Conservation (phyloP, 2,888 invertebrate genomes). For the Drosophila monieri region DNA sequence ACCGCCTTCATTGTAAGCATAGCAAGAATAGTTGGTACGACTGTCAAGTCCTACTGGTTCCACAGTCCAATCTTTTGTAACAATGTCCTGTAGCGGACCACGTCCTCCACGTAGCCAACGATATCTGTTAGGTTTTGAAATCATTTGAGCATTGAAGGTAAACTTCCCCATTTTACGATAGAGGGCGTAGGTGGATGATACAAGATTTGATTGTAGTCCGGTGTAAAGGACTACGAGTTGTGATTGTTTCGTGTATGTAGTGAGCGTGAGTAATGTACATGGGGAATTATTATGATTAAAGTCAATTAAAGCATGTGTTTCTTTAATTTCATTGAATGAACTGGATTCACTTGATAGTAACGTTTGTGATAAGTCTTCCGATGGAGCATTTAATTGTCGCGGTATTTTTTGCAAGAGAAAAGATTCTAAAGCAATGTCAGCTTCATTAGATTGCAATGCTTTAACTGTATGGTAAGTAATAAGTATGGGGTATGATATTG, state of each 20-base stretch:
- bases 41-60: slow-evolving; percentile 93
- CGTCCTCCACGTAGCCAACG: slow-evolving; percentile 93
- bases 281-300: slow-evolving; percentile 80
- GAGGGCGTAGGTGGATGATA: slow-evolving; percentile 46
- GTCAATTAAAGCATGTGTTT: slow-evolving; percentile 82
- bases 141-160: slow-evolving; percentile 79
- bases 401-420: slow-evolving; percentile 72
- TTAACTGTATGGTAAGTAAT: slow-evolving; percentile 79
- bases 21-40: slow-evolving; percentile 94
- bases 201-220: slow-evolving; percentile 51
- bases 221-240: slow-evolving; percentile 81
- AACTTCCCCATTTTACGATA: slow-evolving; percentile 82
- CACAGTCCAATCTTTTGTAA: slow-evolving; percentile 90
- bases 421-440: slow-evolving; percentile 80
- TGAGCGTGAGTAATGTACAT: slow-evolving; percentile 81
- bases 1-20: slow-evolving; percentile 93
- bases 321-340: slow-evolving; percentile 71
- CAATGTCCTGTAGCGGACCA: slow-evolving; percentile 88
- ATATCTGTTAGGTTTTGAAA: slow-evolving; percentile 85
- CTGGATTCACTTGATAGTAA: slow-evolving; percentile 41
- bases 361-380: slow-evolving; percentile 46
- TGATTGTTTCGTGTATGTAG: slow-evolving; percentile 80
- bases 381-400: slow-evolving; percentile 39
- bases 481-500: slow-evolving; percentile 29
- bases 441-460: slow-evolving; percentile 76